Base-by-base conservation (phyloP, 2,113 vertebrate species). In the Silurus glanis region DNA sequence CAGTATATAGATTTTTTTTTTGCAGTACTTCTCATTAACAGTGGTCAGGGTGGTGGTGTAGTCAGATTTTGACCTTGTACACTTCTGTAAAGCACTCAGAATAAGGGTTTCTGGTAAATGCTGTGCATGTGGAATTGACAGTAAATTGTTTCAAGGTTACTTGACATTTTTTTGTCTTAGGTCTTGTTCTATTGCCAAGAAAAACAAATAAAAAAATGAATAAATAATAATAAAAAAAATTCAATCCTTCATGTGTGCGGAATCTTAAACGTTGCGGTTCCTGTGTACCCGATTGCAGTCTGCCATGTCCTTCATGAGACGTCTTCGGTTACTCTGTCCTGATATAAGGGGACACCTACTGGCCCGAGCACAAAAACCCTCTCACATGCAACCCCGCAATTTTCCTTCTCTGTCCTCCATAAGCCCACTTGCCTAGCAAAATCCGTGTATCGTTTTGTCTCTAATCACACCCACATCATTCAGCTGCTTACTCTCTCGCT, bases 281-380 rank as follows among this genome's bases (percentile, higher is more conserved):
- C 66, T 69, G 82, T 67, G 81, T 51, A 12, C 45, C 64, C 14
- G 53, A 37, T 21, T 67, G 59, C 61, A 82, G 45, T 55, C 61
- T 37, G 17, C 16, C 21, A 51, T 56, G 23, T 59, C 0, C 61
- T 16, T 83, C 17, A 59, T 58, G 83, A 76, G 59, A 55, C 6
- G 3, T 66, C 66, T 85, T 72, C 82, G 61, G 64, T 69, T 45
- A 58, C 45, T 19, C 16, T 85, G 79, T 69, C 76, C 83, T 85
- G 83, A 58, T 83, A 85, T 74, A 79, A 89, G 83, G 79, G 88
- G 86, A 89, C 83, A 78, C 80, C 86, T 83, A 89, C 86, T 87
- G 85, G 86, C 56, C 83, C 83, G 12, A 87, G 80, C 56, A 37
- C 69, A 82, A 71, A 81, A 69, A 64, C 83, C 61, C 74, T 76